These are phyloP conservation scores for Galaxea fascicularis DNA, from an alignment of 92 coral and sea anemone genomes.

Conservation along the genomic window DNA sequence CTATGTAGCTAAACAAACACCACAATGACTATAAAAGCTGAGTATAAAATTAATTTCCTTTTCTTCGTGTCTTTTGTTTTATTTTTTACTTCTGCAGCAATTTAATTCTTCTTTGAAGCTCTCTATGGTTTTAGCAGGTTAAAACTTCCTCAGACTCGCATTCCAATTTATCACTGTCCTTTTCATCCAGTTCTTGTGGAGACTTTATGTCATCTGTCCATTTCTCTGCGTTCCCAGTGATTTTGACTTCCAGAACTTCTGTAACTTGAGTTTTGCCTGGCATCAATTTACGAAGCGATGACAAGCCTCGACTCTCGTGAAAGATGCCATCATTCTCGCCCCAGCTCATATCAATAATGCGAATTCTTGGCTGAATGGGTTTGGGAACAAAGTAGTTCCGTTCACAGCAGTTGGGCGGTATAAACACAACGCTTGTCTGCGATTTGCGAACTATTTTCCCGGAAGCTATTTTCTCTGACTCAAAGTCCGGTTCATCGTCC, in stretches of 20 bases:
- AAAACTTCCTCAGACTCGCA: neutral
- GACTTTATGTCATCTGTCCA: neutral
- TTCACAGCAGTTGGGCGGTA: slow-evolving; percentile 33
- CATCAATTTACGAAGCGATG: slow-evolving; percentile 8
- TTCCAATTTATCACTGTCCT: neutral
- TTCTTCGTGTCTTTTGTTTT: too few relatives aligned
- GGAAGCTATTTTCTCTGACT: slow-evolving; percentile 30
- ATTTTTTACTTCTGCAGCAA: too few relatives aligned
- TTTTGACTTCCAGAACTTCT: neutral
- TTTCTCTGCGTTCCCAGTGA: neutral
- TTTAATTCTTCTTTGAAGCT: too few relatives aligned
- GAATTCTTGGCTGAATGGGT: slow-evolving; percentile 32
- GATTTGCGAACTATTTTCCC: slow-evolving; percentile 33
- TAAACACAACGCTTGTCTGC: slow-evolving; percentile 25
- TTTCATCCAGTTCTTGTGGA: slow-evolving; percentile 8
- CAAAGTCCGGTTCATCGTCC: slow-evolving; percentile 43
- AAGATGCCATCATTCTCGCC: neutral
- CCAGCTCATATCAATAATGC: slow-evolving; percentile 7
- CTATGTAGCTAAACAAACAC: too few relatives aligned
- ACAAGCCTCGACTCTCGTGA: slow-evolving; percentile 13
- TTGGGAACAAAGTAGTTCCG: neutral
- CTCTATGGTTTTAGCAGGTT: neutral
- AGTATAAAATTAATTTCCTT: too few relatives aligned
- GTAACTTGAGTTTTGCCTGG: neutral
- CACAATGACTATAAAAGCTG: too few relatives aligned